Conservation (phyloP, 1,140 invertebrate genomes). For the Drosophila pseudoobscura region DNA sequence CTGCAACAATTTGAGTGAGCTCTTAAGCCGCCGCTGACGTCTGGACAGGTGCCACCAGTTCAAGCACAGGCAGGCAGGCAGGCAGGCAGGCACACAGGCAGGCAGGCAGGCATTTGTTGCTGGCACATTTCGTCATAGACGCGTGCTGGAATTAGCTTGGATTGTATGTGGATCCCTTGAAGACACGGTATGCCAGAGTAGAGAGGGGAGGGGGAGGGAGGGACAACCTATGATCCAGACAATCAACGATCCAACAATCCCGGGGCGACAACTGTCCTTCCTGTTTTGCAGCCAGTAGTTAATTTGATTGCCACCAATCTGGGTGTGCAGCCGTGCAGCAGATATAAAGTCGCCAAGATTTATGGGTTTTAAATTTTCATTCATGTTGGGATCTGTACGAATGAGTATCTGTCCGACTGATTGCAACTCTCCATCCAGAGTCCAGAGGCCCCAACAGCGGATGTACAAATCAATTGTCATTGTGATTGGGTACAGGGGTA, state of each 20-base stretch:
- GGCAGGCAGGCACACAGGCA: background rate
- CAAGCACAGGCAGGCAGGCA: background rate
- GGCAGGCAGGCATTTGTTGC: slow-evolving; percentile 30
- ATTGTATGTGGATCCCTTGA: too few relatives aligned
- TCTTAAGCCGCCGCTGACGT: slow-evolving; percentile 63
- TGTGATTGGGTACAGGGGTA: background rate
- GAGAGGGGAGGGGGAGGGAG: background rate
- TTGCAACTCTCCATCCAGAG: slow-evolving; percentile 23
- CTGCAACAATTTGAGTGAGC: slow-evolving; percentile 42
- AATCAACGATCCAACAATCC: slow-evolving; percentile 9
- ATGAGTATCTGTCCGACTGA: slow-evolving; percentile 14
- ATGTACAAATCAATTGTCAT: slow-evolving; percentile 66
- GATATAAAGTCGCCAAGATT: slow-evolving; percentile 60
- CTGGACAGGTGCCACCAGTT: slow-evolving; percentile 63
- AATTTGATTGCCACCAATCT: slow-evolving; percentile 60
- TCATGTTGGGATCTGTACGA: slow-evolving; percentile 33
- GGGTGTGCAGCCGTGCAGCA: slow-evolving; percentile 33
- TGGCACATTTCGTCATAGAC: slow-evolving; percentile 56
- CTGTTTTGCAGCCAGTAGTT: slow-evolving; percentile 32
- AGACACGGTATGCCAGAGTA: slow-evolving; percentile 14
- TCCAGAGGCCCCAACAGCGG: slow-evolving; percentile 32
- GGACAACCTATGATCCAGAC: slow-evolving; percentile 1
- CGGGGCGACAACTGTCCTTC: slow-evolving; percentile 9
- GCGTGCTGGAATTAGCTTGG: slow-evolving; percentile 64
- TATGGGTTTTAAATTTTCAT: slow-evolving; percentile 74